Percentiles rank a stretch among this genome's conserved stretches.
Evolutionary conservation across 1,140 invertebrate genomes (phyloP).

Genomic region (Thaumetopoea pityocampa): DNA sequence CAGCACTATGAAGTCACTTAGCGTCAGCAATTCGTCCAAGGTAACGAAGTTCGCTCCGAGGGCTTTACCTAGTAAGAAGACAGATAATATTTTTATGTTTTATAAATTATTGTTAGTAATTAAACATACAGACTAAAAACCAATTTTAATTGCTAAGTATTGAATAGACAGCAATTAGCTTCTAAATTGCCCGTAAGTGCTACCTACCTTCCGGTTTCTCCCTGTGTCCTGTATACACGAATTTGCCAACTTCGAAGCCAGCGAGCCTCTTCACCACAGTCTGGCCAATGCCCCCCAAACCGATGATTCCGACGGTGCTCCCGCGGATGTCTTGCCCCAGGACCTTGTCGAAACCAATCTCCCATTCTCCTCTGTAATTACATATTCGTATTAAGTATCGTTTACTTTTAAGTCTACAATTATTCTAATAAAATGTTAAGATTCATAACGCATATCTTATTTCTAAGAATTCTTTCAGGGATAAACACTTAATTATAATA

Average conservation of each 20-base stretch:
- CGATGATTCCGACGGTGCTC: conserved; percentile 89
- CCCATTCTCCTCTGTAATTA: conserved; percentile 78
- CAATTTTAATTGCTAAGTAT: too few relatives aligned
- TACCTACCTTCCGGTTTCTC: conserved; percentile 79
- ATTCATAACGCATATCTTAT: too few relatives aligned
- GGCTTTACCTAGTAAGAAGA: conserved; percentile 72
- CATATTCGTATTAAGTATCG: not conserved
- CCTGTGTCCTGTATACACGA: conserved; percentile 84
- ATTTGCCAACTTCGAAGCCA: conserved; percentile 81
- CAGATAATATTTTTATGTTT: conserved; percentile 5
- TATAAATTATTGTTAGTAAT: too few relatives aligned
- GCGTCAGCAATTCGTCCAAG: conserved; percentile 80
- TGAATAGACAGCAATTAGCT: too few relatives aligned
- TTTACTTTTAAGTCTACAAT: not conserved
- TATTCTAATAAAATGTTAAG: not conserved
- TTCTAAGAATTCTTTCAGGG: too few relatives aligned
- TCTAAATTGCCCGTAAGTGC: not conserved
- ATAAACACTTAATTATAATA: too few relatives aligned
- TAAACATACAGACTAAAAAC: too few relatives aligned
- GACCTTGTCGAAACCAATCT: conserved; percentile 82
- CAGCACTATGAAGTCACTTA: conserved; percentile 88
- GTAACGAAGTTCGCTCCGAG: conserved; percentile 83
- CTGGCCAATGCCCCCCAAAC: conserved; percentile 88
- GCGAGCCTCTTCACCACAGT: conserved; percentile 82
- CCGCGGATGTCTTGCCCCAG: conserved; percentile 81